phyloP scores from a whole-genome alignment of 1,140 invertebrate genomes.

The Thaumatotibia leucotreta region DNA sequence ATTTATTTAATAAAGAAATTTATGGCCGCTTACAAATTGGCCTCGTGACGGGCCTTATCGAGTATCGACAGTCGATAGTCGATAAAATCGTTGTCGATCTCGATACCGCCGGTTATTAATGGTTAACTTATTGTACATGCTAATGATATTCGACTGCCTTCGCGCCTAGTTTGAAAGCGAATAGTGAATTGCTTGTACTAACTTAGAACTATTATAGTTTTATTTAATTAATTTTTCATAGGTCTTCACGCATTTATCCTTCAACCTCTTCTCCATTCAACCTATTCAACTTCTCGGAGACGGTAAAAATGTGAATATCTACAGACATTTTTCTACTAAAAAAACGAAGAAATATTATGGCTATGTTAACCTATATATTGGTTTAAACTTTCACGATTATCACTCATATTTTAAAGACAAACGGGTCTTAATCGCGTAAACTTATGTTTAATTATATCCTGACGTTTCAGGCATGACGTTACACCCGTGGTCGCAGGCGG shows the following conservation, averaged over 20 bases:
- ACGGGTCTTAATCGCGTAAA: too few species aligned
- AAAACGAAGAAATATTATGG: too few species aligned
- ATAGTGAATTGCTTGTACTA: background rate
- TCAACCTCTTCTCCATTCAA: too few species aligned
- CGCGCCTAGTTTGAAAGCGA: slow-evolving; percentile 19
- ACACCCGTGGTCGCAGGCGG: too few species aligned
- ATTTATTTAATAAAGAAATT: slow-evolving; percentile 74
- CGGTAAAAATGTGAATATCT: too few species aligned
- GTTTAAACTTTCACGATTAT: too few species aligned
- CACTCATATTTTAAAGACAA: too few species aligned
- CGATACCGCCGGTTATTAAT: slow-evolving; percentile 58
- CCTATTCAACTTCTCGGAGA: too few species aligned
- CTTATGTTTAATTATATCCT: too few species aligned
- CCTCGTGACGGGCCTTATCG: slow-evolving; percentile 58
- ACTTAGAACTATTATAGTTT: background rate
- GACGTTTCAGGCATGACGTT: too few species aligned
- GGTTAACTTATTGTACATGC: slow-evolving; percentile 47
- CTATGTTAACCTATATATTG: too few species aligned
- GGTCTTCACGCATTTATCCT: too few species aligned
- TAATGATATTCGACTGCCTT: slow-evolving; percentile 48
- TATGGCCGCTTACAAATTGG: slow-evolving; percentile 67
- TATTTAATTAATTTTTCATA: background rate
- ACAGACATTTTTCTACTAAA: background rate
- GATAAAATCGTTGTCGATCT: slow-evolving; percentile 61
- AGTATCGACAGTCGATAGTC: slow-evolving; percentile 56